phyloP scores from a whole-genome alignment of 1,140 invertebrate species.

The Cardiocondyla obscurior region DNA sequence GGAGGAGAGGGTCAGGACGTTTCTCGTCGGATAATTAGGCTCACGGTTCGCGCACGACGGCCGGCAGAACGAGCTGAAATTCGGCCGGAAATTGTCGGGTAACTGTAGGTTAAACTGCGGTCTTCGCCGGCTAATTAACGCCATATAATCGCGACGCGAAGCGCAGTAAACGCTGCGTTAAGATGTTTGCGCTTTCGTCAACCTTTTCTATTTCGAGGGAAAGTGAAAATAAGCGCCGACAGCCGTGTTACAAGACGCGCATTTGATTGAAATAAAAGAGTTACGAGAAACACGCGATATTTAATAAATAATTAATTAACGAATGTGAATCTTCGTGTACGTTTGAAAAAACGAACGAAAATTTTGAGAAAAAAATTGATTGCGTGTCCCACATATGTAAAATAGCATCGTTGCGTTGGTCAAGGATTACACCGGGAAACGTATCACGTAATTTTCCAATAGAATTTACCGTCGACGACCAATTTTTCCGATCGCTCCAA shows the following conservation, averaged over 20 bases:
- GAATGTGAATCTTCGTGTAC: neutral
- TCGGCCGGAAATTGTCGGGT: neutral
- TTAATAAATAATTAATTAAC: neutral
- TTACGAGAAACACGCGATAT: neutral
- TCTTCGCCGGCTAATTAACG: conserved; percentile 36
- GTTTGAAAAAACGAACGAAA: neutral
- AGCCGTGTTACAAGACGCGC: neutral
- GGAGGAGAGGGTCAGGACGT: neutral
- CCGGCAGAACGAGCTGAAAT: neutral
- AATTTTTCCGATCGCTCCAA: conserved; percentile 25
- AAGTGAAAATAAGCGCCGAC: neutral
- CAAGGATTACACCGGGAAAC: neutral
- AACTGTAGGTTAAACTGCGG: conserved; percentile 41
- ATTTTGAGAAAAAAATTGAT: neutral
- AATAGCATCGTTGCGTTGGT: neutral
- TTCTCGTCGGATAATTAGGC: conserved; percentile 36
- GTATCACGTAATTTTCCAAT: conserved; percentile 3
- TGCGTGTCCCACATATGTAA: neutral
- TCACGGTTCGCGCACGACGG: neutral
- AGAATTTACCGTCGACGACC: neutral
- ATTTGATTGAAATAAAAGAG: neutral
- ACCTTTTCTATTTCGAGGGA: neutral
- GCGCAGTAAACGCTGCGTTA: neutral
- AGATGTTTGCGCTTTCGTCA: neutral
- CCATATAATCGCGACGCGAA: neutral